These are phyloP conservation scores for Alviniconcha marisindica DNA, from an alignment of 1,140 invertebrate species.

Conservation along the genomic window DNA sequence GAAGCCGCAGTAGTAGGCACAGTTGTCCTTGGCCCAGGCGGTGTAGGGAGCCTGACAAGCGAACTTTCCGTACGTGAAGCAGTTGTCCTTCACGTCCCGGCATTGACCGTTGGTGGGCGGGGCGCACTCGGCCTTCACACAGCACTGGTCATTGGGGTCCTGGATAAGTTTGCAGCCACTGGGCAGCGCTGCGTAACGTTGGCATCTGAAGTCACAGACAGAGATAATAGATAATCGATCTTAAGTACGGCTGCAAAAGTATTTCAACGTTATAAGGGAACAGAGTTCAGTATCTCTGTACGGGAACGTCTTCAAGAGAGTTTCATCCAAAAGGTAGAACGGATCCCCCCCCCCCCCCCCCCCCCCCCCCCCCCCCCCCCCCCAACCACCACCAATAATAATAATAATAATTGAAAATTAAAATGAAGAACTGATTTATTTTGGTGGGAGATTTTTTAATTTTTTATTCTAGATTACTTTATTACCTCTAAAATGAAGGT, in stretches of 20 bases:
- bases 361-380: not conserved
- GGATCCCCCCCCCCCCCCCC: not conserved
- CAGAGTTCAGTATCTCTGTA: no score
- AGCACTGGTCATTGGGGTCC: constrained; percentile 58
- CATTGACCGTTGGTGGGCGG: constrained; percentile 40
- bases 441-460: no score
- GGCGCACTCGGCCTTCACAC: constrained; percentile 58
- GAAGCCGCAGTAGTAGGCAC: constrained; percentile 60
- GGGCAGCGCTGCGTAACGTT: constrained; percentile 56
- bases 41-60: constrained; percentile 60
- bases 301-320: no score
- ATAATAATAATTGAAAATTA: no score
- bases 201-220: constrained; percentile 51
- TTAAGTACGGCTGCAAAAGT: no score
- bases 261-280: no score
- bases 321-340: no score
- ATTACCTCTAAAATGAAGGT: no score
- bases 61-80: constrained; percentile 57
- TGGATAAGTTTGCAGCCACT: constrained; percentile 54
- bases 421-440: no score
- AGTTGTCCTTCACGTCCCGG: constrained; percentile 50
- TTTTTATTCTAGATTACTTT: no score
- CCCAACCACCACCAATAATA: no score
- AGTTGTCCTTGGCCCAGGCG: constrained; percentile 66
- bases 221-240: not conserved